Base-by-base conservation (phyloP, 2,888 invertebrate species). In the Polyommatus icarus region DNA sequence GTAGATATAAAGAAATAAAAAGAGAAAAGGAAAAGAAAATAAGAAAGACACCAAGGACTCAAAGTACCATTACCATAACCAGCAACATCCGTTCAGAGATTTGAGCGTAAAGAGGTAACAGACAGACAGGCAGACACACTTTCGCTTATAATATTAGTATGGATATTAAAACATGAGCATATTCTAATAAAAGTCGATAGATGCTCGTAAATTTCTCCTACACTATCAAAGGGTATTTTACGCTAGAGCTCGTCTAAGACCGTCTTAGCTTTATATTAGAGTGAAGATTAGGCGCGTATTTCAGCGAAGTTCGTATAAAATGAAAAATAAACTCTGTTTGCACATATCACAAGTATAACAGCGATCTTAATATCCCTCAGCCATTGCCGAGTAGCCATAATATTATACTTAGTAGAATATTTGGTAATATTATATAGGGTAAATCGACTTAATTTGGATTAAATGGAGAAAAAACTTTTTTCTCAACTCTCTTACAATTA, bases 251-350 rank as follows among this genome's bases (percentile, higher is more conserved):
- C 24, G 67, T 57, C 57, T 24, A 75, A 81, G 78, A 79, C 79
- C 77, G 78, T 80, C 80, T 81, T 77, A 82, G 80, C 81, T 80
- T 82, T 79, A 82, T 83, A 83, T 83, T 81, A 79, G 78, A 71
- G 79, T 78, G 57, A 78, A 81, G 80, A 83, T 83, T 83, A 82
- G 73, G 76, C 76, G 73, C 78, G 81, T 81, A 80, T 81, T 73
- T 46, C 46, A 24, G 29, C 50, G 24, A 67, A 67, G 29, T 32
- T 29, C 67, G 29, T 29, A 6, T 5, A 32, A 67, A 18, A 32
- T 67, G 67, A 67, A 67, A 29, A 67, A 67, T 29, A 67, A 29
- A 67, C 12, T 67, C 24, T 29, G 67, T 67, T 24, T 24, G 24
- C 61, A 67, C 29, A 29, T 67, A 29, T 2, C 29, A 18, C 29